phyloP scores from a whole-genome alignment of 37 sponge, comb jelly and placozoan genomes.

The Chondrilla cf. caribensis region DNA sequence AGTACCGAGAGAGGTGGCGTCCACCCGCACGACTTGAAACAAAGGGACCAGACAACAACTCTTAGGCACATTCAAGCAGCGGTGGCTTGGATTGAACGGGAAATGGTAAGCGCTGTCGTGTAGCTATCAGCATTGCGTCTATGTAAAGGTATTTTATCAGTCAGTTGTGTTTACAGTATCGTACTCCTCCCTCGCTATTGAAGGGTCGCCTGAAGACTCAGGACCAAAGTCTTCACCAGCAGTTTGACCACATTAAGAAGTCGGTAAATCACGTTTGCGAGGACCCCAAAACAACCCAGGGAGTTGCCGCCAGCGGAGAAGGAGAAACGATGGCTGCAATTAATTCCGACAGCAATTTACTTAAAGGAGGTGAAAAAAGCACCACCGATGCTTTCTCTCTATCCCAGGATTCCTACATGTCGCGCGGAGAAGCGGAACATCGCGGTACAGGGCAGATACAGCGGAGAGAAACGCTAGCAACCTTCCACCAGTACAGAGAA shows the following conservation, averaged over 20 bases:
- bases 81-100: constrained; percentile 61
- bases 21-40: constrained; percentile 24
- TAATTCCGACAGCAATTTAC: too few species aligned
- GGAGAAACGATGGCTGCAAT: too few species aligned
- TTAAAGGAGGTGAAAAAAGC: too few species aligned
- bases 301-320: too few species aligned
- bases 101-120: constrained; percentile 53
- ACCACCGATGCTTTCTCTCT: background rate
- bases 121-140: background rate
- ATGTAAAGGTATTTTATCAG: background rate
- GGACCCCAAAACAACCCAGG: background rate
- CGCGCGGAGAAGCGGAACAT: background rate
- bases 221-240: constrained; percentile 4
- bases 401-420: background rate
- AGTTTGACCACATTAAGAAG: constrained; percentile 5
- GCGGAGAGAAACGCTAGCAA: constrained; percentile 12
- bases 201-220: constrained; percentile 18
- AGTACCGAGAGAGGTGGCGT: background rate
- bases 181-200: background rate
- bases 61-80: constrained; percentile 38
- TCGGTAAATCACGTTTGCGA: background rate
- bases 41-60: constrained; percentile 17
- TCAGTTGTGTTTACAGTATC: background rate
- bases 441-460: background rate
- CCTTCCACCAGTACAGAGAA: constrained; percentile 4